Conservation (phyloP, 2,113 vertebrate genomes). For the Paratilapia polleni region DNA sequence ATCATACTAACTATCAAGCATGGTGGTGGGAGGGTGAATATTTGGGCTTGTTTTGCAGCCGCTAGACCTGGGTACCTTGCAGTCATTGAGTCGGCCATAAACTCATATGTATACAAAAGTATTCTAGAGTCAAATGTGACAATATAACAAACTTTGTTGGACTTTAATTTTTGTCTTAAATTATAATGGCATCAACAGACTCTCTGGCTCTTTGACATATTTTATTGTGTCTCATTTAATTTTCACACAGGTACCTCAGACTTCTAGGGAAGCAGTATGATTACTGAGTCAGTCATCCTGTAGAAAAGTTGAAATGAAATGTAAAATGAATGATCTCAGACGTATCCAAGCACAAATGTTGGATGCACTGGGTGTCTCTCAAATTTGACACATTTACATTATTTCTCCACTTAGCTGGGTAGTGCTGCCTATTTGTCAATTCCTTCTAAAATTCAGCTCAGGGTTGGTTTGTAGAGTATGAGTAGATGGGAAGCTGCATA, state of each 20-base stretch:
- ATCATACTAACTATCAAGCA: too few species aligned
- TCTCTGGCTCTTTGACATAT: background rate
- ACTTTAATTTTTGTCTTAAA: background rate
- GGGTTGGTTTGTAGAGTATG: background rate
- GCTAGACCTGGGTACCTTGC: too few species aligned
- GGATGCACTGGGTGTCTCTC: background rate
- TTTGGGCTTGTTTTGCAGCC: too few species aligned
- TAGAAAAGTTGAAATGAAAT: background rate
- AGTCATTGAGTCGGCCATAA: too few species aligned
- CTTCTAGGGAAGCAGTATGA: background rate
- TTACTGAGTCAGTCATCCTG: background rate
- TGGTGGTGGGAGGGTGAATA: too few species aligned
- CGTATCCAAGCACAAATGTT: conserved; percentile 3
- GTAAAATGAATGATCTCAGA: conserved; percentile 7
- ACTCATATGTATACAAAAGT: too few species aligned
- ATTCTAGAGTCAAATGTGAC: too few species aligned
- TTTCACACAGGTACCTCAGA: background rate
- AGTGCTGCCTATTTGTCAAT: background rate
- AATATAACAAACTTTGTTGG: background rate
- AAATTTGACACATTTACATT: conserved; percentile 5
- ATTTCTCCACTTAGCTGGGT: background rate
- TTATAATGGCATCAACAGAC: background rate
- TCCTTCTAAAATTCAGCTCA: background rate
- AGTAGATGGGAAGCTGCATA: background rate
- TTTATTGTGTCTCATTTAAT: background rate